These are phyloP conservation scores for Lycophotia porphyrea DNA, from an alignment of 2,888 invertebrate species.

Conservation along the genomic window DNA sequence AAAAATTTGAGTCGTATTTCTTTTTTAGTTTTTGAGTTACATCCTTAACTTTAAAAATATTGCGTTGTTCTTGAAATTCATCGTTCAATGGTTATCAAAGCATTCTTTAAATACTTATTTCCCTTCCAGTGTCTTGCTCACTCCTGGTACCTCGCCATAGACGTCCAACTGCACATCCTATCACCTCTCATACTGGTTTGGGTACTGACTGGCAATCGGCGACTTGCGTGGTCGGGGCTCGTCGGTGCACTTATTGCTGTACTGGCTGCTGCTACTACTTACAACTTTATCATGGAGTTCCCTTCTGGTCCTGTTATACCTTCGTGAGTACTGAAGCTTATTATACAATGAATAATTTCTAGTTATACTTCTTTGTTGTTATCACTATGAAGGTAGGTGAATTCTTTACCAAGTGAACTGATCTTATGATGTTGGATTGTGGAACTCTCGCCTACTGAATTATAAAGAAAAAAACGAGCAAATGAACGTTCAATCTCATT, in stretches of 20 bases:
- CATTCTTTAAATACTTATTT: not conserved
- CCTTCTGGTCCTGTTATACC: conserved; percentile 67
- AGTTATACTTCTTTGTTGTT: not conserved
- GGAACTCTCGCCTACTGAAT: not conserved
- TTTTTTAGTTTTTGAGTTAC: too few species aligned
- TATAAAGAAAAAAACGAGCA: not conserved
- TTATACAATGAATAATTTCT: too few species aligned
- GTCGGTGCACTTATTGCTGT: conserved; percentile 64
- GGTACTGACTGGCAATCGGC: conserved; percentile 71
- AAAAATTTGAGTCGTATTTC: too few species aligned
- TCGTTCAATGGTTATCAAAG: not conserved
- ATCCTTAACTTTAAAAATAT: too few species aligned
- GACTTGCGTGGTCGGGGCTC: conserved; percentile 74
- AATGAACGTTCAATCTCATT: too few species aligned
- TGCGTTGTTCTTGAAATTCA: not conserved
- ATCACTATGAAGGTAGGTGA: not conserved
- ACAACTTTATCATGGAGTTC: conserved; percentile 74
- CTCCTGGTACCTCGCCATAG: conserved; percentile 83
- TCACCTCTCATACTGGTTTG: conserved; percentile 81
- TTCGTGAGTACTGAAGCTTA: conserved; percentile 69
- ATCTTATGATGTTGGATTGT: not conserved
- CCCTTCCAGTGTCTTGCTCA: conserved; percentile 79
- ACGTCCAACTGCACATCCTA: conserved; percentile 80
- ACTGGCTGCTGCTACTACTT: conserved; percentile 71
- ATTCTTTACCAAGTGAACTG: not conserved